Evolutionary conservation across 2,888 invertebrate genomes (phyloP).

Genomic region (Schizaphis graminum): DNA sequence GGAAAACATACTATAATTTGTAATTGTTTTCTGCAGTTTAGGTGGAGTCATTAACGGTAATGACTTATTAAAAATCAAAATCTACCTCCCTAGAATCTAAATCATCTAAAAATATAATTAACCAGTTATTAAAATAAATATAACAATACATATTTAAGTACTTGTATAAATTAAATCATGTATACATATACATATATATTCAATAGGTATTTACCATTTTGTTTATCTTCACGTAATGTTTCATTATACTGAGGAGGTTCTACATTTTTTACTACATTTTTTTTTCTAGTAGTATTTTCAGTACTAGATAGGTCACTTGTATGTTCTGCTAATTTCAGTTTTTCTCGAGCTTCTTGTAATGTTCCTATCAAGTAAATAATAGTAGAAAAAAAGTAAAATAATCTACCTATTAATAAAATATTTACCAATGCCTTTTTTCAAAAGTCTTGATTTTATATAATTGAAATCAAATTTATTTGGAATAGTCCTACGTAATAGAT

Average conservation of each 20-base stretch:
- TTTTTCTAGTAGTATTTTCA: neutral
- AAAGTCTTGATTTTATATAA: conserved; percentile 8
- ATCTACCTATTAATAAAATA: neutral
- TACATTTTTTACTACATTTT: neutral
- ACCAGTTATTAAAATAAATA: neutral
- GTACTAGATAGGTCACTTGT: neutral
- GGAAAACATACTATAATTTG: neutral
- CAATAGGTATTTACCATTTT: conserved; percentile 29
- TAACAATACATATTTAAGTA: neutral
- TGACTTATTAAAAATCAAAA: neutral
- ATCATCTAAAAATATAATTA: neutral
- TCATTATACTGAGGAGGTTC: conserved; percentile 19
- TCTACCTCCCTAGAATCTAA: neutral
- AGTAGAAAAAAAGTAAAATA: neutral
- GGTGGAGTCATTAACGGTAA: neutral
- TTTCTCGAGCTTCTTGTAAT: neutral
- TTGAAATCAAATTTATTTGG: conserved; percentile 29
- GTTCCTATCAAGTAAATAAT: conserved; percentile 1
- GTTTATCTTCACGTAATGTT: neutral
- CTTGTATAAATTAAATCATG: neutral
- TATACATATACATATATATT: neutral
- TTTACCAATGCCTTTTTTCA: conserved; percentile 31
- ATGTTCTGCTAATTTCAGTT: neutral
- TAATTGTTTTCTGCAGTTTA: neutral
- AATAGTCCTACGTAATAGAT: neutral